Conservation (phyloP, 2,797 vertebrate species). For the Babyrousa celebensis region DNA sequence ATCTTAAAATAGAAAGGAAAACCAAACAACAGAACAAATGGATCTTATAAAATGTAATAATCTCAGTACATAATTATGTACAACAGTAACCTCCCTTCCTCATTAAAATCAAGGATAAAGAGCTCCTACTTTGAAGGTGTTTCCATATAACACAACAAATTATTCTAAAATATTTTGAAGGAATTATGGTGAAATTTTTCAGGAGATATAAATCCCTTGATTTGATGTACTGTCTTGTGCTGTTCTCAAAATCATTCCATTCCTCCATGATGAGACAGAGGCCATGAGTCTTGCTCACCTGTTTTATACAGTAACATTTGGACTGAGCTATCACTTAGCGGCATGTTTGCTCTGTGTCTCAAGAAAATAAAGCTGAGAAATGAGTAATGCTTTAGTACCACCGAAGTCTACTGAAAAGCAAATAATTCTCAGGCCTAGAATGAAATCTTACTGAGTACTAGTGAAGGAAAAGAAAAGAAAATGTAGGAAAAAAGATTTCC, state of each 20-base stretch:
- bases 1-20: constrained; percentile 78
- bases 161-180: constrained; percentile 76
- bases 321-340: constrained; percentile 85
- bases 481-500: constrained; percentile 63
- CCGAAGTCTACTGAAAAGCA: constrained; percentile 80
- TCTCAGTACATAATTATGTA: constrained; percentile 10
- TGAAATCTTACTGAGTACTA: constrained; percentile 83
- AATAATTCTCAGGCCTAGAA: constrained; percentile 82
- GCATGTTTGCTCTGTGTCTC: constrained; percentile 86
- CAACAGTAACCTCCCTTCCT: constrained; percentile 26
- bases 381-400: constrained; percentile 87
- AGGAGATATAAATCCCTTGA: constrained; percentile 66
- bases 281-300: constrained; percentile 78
- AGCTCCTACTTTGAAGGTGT: not conserved
- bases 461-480: constrained; percentile 71
- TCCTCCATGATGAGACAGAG: constrained; percentile 59
- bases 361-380: constrained; percentile 86
- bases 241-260: constrained; percentile 62
- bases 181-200: constrained; percentile 61
- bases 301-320: constrained; percentile 80
- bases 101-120: constrained; percentile 37
- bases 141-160: constrained; percentile 62
- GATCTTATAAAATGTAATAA: constrained; percentile 25
- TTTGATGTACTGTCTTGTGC: constrained; percentile 70
- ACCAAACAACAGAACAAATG: constrained; percentile 58